Base-by-base conservation (phyloP, 1,140 invertebrate genomes). In the Trachymyrmex cornetzi region DNA sequence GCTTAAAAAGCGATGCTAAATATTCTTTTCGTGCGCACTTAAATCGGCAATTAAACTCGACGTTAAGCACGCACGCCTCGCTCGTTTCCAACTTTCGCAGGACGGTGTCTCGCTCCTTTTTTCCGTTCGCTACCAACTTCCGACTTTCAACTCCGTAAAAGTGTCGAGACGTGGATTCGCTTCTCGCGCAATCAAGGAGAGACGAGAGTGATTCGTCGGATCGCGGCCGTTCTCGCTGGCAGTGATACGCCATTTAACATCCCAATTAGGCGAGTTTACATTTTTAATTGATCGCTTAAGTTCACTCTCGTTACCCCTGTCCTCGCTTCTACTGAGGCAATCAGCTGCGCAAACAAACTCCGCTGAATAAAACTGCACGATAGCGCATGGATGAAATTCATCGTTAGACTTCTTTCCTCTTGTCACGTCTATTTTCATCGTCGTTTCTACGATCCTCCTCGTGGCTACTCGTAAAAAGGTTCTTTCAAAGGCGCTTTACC, bases 261-360 rank as follows among this genome's bases (percentile, higher is more conserved):
- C 71, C 44, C 89, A 90, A 88, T 90, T 90, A 90, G 86, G 11
- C 53, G 81, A 82, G 89, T 90, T 90, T 90, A 90, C 89, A 90
- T 90, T 90, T 90, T 90, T 90, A 90, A 90, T 90, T 90, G 86
- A 86, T 90, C 81, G 81, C 64, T 90, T 85, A 90, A 90, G 79
- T 81, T 71, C 79, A 74, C 67, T 84, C 57, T 87, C 86, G 84
- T 90, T 81, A 38, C 75, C 64, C 71, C 16, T n/a, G 63, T 38
- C 67, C 38, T 63, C 34, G 69, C 24, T 34, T n/a, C 59, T 66
- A 55, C 81, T 77, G 66, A 85, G 77, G 89, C 86, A 90, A 90
- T 90, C 89, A 90, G 72, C 89, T 90, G 34, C 50, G 48, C 89
- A 90, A 90, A 90, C 89, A 90, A 86, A 53, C 81, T 74, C 9